Conservation (phyloP, 1,140 invertebrate genomes). For the Asobara japonica region DNA sequence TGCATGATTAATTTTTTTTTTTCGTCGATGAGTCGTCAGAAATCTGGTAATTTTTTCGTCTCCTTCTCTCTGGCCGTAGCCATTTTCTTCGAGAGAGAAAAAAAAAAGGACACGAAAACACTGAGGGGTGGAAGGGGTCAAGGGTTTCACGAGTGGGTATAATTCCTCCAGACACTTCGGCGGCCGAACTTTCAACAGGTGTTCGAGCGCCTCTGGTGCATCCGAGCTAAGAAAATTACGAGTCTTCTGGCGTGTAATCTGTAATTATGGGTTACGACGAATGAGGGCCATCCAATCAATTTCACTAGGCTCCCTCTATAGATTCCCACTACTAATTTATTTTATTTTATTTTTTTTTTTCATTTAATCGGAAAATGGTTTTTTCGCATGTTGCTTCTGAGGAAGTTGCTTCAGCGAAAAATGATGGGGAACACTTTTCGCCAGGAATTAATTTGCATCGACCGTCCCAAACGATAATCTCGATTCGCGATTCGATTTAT, state of each 20-base stretch:
- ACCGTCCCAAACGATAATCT: neutral
- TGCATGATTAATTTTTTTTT: constrained; percentile 30
- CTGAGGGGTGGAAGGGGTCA: neutral
- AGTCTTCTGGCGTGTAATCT: constrained; percentile 41
- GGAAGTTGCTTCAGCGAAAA: too few species aligned
- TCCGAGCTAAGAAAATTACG: constrained; percentile 37
- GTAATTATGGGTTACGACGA: constrained; percentile 41
- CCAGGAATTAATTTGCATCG: too few species aligned
- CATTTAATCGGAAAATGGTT: too few species aligned
- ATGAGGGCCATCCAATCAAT: constrained; percentile 18
- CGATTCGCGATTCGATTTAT: neutral
- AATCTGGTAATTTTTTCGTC: neutral
- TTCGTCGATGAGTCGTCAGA: constrained; percentile 28
- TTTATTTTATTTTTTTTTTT: too few species aligned
- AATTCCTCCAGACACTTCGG: constrained; percentile 23
- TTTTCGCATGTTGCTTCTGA: too few species aligned
- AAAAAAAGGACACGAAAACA: neutral
- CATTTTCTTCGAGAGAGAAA: neutral
- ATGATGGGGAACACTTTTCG: too few species aligned
- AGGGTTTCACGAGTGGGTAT: constrained; percentile 3
- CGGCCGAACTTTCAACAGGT: constrained; percentile 44
- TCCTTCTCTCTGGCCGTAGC: neutral
- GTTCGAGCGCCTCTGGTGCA: constrained; percentile 21
- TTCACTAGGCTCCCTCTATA: neutral
- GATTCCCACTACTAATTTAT: neutral